Evolutionary conservation across 2,113 vertebrate genomes (phyloP).

Genomic region (Eudyptes chrysolophus): DNA sequence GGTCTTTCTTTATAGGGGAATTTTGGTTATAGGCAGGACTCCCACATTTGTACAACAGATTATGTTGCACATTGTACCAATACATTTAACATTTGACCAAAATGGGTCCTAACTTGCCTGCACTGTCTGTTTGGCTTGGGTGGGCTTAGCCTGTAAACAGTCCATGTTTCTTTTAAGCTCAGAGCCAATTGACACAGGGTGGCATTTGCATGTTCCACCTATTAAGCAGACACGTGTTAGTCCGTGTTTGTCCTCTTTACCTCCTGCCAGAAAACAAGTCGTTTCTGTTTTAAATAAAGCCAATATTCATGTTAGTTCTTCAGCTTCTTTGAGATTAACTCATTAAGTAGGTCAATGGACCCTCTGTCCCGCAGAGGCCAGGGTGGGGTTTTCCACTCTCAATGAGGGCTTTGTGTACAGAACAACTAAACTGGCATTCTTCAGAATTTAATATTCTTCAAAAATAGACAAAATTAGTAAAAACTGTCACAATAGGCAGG

Average conservation of each 20-base stretch:
- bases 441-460: neutral
- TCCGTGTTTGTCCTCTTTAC: neutral
- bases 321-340: slow-evolving; percentile 40
- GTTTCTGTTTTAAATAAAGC: slow-evolving; percentile 25
- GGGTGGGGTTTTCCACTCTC: neutral
- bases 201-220: neutral
- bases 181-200: neutral
- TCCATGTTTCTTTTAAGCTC: neutral
- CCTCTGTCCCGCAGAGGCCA: neutral
- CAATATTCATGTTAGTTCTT: slow-evolving; percentile 13
- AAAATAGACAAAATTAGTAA: neutral
- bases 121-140: neutral
- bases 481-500: neutral
- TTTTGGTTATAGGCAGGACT: neutral
- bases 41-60: neutral
- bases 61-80: neutral
- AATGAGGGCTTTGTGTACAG: slow-evolving; percentile 5
- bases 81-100: neutral
- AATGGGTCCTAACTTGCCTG: neutral
- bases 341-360: slow-evolving; percentile 46
- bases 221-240: neutral
- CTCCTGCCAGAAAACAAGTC: slow-evolving; percentile 23
- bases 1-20: neutral
- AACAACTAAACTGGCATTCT: neutral
- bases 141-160: neutral